Evolutionary conservation across 2,797 vertebrate species (phyloP), one percentile per base, ranked within the genome.

Genomic region (Anomalospiza imberbis): DNA sequence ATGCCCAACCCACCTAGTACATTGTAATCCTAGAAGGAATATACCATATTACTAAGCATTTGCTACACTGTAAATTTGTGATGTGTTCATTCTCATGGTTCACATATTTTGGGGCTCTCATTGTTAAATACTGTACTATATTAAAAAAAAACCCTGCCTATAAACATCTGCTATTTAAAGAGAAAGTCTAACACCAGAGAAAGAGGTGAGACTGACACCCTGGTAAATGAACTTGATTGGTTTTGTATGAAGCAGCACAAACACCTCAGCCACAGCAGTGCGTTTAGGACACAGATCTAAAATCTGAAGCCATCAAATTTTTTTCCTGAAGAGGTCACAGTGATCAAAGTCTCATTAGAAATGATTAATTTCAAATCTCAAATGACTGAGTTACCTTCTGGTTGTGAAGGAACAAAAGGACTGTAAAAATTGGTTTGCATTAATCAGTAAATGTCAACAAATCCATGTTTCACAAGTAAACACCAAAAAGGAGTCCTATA

Each of bases 291-390:
- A 77, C 17, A 63, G 38, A 65, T 25, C 21, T 80, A 65, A 83
- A 85, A 63, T 74, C 21, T 54, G 58, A 83, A 84, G 12, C 13
- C 25, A 62, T 13, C 1, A 81, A 62, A 12, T 68, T 58, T 78
- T 78, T 74, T 15, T 91, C 42, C 34, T 68, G 29, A 72, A 50
- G 76, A 72, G 8, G 5, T 88, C 50, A 40, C 24, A 31, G 20
- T 65, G 38, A 61, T 40, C 34, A 67, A 83, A 67, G 28, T 31
- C 54, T 75, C 22, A 48, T 48, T 71, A 82, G 53, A 83, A 83
- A 88, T 34, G 3, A 66, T 68, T 88, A 21, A 48, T 84, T 92
- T 90, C 36, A 42, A 48, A 62, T 85, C 26, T 85, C 53, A 53
- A 62, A 72, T 51, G 36, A 68, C 32, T 42, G 47, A 75, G 38